These are phyloP conservation scores for Pseudomyrmex gracilis DNA, from an alignment of 1,140 invertebrate genomes.

Conservation along the genomic window DNA sequence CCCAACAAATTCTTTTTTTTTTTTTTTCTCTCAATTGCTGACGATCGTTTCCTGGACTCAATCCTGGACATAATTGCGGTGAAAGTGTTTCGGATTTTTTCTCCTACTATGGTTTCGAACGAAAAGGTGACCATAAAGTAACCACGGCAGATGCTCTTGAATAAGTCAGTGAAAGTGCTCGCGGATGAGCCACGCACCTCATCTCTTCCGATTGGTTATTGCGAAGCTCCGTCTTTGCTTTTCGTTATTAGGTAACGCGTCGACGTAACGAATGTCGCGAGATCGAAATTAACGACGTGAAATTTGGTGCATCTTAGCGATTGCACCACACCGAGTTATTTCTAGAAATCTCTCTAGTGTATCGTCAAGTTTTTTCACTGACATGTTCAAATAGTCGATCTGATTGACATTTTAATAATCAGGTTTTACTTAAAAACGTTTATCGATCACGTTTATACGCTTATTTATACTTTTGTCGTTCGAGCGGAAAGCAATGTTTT, in stretches of 20 bases:
- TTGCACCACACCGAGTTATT: constrained; percentile 9
- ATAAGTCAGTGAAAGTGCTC: constrained; percentile 80
- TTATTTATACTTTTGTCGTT: too few species aligned
- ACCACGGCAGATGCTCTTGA: constrained; percentile 74
- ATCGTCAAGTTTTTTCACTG: too few species aligned
- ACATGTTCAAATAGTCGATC: too few species aligned
- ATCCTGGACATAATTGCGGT: constrained; percentile 76
- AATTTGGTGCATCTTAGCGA: constrained; percentile 20
- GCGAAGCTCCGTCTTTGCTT: constrained; percentile 29
- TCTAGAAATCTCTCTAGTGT: too few species aligned
- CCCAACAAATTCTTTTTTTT: constrained; percentile 18
- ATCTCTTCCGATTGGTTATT: constrained; percentile 18
- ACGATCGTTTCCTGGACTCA: constrained; percentile 68
- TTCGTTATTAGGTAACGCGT: constrained; percentile 64
- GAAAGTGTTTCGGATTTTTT: constrained; percentile 81
- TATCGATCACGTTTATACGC: too few species aligned
- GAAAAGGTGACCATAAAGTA: constrained; percentile 60
- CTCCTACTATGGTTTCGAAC: constrained; percentile 45
- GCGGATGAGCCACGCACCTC: constrained; percentile 41
- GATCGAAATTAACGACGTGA: neutral
- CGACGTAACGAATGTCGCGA: constrained; percentile 11
- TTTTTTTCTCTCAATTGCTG: constrained; percentile 2
- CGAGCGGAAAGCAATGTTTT: too few species aligned
- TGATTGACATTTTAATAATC: too few species aligned
- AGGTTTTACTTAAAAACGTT: too few species aligned